A percentile compares a stretch with the other conserved stretches of the same genome.
These are phyloP conservation scores for Caenorhabditis sp. DNA, from an alignment of 2,888 invertebrate species.

Conservation along the genomic window DNA sequence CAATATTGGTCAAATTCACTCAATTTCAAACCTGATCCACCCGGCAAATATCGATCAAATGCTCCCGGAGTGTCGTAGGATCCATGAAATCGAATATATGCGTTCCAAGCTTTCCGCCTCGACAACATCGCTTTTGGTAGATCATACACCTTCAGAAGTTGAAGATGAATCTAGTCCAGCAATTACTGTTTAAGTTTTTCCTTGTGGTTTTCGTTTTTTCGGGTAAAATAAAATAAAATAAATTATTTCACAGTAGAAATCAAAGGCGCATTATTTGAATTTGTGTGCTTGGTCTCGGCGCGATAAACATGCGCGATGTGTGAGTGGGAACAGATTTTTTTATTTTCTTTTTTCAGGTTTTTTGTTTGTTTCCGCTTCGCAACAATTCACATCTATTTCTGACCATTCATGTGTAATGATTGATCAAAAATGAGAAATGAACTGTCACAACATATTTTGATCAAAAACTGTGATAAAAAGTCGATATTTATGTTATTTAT, in stretches of 20 bases:
- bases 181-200: constrained; percentile 17
- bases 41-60: constrained; percentile 50
- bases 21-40: constrained; percentile 45
- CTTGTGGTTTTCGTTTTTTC: constrained; percentile 3
- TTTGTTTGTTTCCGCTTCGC: too few relatives aligned
- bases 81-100: constrained; percentile 53
- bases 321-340: too few relatives aligned
- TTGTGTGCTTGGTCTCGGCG: too few relatives aligned
- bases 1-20: constrained; percentile 51
- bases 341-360: too few relatives aligned
- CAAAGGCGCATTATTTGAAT: background rate
- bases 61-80: constrained; percentile 44
- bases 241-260: constrained; percentile 1
- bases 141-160: constrained; percentile 34
- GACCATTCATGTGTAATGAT: background rate
- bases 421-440: background rate
- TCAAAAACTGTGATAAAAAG: background rate
- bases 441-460: background rate
- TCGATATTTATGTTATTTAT: background rate
- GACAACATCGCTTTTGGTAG: constrained; percentile 27
- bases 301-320: too few relatives aligned
- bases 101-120: constrained; percentile 38
- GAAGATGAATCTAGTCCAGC: constrained; percentile 25
- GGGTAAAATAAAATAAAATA: background rate
- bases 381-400: too few relatives aligned